These are phyloP conservation scores for Cephalotes varians DNA, from an alignment of 2,888 invertebrate species.

Conservation along the genomic window DNA sequence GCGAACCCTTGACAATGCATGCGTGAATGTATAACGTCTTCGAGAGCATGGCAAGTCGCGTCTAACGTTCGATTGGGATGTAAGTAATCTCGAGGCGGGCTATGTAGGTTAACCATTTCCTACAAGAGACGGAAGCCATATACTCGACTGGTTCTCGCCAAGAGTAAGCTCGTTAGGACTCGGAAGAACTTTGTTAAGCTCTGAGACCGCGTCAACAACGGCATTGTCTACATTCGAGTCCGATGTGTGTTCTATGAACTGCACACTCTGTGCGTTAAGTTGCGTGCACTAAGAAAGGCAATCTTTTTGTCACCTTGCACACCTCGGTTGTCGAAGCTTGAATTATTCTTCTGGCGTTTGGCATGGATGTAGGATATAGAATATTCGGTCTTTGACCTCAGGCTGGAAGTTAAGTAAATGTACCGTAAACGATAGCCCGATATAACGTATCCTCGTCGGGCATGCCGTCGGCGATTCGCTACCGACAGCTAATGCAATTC, in stretches of 20 bases:
- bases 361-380: background rate
- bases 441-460: constrained; percentile 32
- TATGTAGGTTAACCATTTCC: constrained; percentile 77
- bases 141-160: constrained; percentile 71
- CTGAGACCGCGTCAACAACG: constrained; percentile 63
- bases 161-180: constrained; percentile 81
- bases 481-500: constrained; percentile 31
- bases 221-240: constrained; percentile 26
- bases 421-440: constrained; percentile 47
- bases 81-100: constrained; percentile 61
- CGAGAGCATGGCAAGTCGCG: background rate
- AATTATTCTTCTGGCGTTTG: constrained; percentile 40
- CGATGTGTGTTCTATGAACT: background rate
- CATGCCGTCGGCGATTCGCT: constrained; percentile 19
- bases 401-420: constrained; percentile 43
- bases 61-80: constrained; percentile 13
- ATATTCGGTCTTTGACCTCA: constrained; percentile 18
- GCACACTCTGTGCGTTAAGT: background rate
- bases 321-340: background rate
- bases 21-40: background rate
- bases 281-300: background rate
- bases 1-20: background rate
- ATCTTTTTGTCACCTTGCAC: background rate
- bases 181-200: constrained; percentile 76
- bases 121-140: constrained; percentile 76